Percentiles rank a stretch among this genome's conserved stretches.
phyloP scores from a whole-genome alignment of 2,113 vertebrate genomes.

The Clarias gariepinus region DNA sequence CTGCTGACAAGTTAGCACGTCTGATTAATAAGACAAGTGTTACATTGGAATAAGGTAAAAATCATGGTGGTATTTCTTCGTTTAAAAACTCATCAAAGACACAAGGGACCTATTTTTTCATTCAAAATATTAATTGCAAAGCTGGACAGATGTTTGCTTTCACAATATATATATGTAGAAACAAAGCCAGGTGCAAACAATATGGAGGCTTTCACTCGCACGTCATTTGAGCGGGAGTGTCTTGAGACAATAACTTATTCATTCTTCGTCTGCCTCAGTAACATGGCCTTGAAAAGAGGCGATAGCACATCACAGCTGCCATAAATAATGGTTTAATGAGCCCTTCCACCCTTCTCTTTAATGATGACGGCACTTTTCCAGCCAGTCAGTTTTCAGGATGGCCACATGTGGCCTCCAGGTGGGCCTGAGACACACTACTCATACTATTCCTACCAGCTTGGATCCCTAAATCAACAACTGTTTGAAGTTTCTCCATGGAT shows the following conservation, averaged over 20 bases:
- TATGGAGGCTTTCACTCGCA: slow-evolving; percentile 19
- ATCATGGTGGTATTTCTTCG: not conserved
- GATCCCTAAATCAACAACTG: slow-evolving; percentile 39
- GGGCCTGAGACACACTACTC: slow-evolving; percentile 38
- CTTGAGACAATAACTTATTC: slow-evolving; percentile 60
- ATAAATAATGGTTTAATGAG: slow-evolving; percentile 77
- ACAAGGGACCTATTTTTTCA: slow-evolving; percentile 20
- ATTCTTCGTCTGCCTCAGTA: slow-evolving; percentile 61
- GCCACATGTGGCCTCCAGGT: slow-evolving; percentile 76
- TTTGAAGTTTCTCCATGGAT: slow-evolving; percentile 12
- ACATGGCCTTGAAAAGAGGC: slow-evolving; percentile 64
- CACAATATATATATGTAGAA: slow-evolving; percentile 21
- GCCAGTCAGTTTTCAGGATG: slow-evolving; percentile 31
- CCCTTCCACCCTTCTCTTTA: slow-evolving; percentile 63
- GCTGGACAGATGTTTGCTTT: slow-evolving; percentile 44
- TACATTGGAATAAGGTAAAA: not conserved
- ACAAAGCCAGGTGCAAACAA: slow-evolving; percentile 56
- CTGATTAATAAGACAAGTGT: slow-evolving; percentile 1
- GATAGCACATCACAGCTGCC: slow-evolving; percentile 69
- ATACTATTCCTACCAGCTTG: slow-evolving; percentile 34
- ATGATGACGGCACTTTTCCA: slow-evolving; percentile 66
- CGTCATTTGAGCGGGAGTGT: not conserved
- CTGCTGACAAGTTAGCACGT: slow-evolving; percentile 1
- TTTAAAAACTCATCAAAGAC: slow-evolving; percentile 53
- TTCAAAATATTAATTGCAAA: slow-evolving; percentile 25